A percentile compares a stretch with the other conserved stretches of the same genome.
phyloP scores from a whole-genome alignment of 2,797 vertebrate genomes.

The Astyanax mexicanus region DNA sequence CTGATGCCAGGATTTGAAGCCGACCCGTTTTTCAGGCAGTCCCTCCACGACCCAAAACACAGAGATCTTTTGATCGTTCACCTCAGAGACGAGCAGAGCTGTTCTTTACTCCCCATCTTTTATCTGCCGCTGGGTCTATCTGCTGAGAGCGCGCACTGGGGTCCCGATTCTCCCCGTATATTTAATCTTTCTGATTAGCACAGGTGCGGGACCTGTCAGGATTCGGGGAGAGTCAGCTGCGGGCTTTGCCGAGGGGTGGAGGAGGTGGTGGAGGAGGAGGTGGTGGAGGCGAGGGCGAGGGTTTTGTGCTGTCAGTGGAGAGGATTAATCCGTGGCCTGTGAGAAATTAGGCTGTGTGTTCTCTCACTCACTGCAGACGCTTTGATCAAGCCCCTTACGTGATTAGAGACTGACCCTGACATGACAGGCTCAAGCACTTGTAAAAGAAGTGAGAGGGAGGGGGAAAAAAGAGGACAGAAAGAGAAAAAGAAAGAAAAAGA shows the following conservation, averaged over 20 bases:
- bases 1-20: constrained; percentile 61
- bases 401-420: constrained; percentile 82
- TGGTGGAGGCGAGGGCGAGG: constrained; percentile 7
- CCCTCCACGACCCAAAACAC: constrained; percentile 48
- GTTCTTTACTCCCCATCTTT: constrained; percentile 70
- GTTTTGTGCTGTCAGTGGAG: constrained; percentile 66
- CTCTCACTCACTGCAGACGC: constrained; percentile 66
- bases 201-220: constrained; percentile 62
- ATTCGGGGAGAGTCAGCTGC: constrained; percentile 25
- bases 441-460: constrained; percentile 64
- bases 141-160: constrained; percentile 42
- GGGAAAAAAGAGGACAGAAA: neutral
- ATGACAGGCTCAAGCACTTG: constrained; percentile 71
- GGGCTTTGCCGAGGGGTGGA: constrained; percentile 61
- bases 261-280: constrained; percentile 2
- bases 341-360: constrained; percentile 72
- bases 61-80: constrained; percentile 73
- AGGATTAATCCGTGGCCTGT: constrained; percentile 74
- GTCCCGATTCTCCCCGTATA: constrained; percentile 63
- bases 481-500: neutral
- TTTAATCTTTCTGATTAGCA: constrained; percentile 76
- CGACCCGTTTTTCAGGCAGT: constrained; percentile 54
- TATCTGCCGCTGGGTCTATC: constrained; percentile 57
- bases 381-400: constrained; percentile 81
- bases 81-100: constrained; percentile 56